A percentile compares a stretch with the other conserved stretches of the same genome.
phyloP scores from a whole-genome alignment of 2,797 vertebrate species.

The Aplochiton taeniatus region DNA sequence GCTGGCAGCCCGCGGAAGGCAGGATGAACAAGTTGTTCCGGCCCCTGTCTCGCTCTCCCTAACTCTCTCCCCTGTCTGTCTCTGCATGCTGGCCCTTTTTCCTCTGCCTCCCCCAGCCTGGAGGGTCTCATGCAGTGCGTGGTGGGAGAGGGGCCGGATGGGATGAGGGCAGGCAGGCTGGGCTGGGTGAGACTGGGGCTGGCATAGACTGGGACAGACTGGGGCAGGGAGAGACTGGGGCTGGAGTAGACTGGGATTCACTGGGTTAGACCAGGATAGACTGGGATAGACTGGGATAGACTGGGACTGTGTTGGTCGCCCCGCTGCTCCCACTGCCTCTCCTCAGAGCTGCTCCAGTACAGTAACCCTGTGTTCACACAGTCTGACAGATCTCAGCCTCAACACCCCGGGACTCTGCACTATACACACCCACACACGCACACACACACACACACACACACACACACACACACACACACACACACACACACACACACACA shows the following conservation, averaged over 20 bases:
- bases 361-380: slow-evolving; percentile 64
- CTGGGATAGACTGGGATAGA: not conserved
- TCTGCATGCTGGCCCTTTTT: not conserved
- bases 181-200: not conserved
- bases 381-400: slow-evolving; percentile 74
- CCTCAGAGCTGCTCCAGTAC: slow-evolving; percentile 45
- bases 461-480: slow-evolving; percentile 52
- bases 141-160: slow-evolving; percentile 17
- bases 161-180: slow-evolving; percentile 7
- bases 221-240: not conserved
- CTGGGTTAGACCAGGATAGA: too few relatives aligned
- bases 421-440: slow-evolving; percentile 50
- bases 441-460: slow-evolving; percentile 49
- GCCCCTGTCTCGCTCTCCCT: slow-evolving; percentile 38
- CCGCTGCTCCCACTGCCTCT: slow-evolving; percentile 38
- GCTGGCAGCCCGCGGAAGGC: slow-evolving; percentile 63
- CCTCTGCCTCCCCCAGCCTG: slow-evolving; percentile 27
- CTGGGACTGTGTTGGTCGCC: slow-evolving; percentile 6
- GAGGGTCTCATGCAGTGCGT: slow-evolving; percentile 30
- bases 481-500: slow-evolving; percentile 39
- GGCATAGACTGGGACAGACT: not conserved
- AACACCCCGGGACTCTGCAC: slow-evolving; percentile 60
- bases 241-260: not conserved
- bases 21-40: slow-evolving; percentile 69
- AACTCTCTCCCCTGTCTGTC: slow-evolving; percentile 24